Evolutionary conservation across 2,797 vertebrate genomes (phyloP).

Genomic region (Parauchenoglanis ngamensis): DNA sequence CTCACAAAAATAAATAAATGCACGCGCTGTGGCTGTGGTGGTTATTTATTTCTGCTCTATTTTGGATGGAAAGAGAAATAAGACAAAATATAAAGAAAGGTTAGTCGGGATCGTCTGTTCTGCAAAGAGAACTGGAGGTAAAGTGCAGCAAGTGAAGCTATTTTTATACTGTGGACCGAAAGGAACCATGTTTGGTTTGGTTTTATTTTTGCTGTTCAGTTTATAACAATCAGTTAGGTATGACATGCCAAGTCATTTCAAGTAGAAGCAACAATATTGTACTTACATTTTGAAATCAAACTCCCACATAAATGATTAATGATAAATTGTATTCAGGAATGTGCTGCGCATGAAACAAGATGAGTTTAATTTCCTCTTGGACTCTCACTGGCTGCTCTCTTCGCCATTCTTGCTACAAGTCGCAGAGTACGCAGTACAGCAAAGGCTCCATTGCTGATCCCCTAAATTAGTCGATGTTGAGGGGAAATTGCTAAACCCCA

Average conservation of each 20-base stretch:
- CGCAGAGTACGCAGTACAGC: background rate
- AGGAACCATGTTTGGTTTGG: background rate
- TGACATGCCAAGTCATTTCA: background rate
- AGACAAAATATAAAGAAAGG: background rate
- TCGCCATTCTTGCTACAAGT: background rate
- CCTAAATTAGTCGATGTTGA: background rate
- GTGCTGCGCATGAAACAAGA: background rate
- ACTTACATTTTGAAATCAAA: background rate
- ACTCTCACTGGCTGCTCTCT: background rate
- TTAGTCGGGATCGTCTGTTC: background rate
- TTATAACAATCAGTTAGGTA: background rate
- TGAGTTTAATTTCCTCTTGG: background rate
- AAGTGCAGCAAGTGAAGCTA: background rate
- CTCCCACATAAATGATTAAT: background rate
- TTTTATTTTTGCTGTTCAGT: background rate
- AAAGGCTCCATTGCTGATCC: background rate
- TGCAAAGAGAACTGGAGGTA: background rate
- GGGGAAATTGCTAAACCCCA: background rate
- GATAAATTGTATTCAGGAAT: background rate
- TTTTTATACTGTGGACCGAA: background rate
- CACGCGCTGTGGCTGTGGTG: background rate
- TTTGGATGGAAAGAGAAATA: background rate
- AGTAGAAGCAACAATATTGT: background rate
- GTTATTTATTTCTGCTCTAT: background rate
- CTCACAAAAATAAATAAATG: too few species aligned